Evolutionary conservation across 2,113 vertebrate genomes (phyloP), one percentile per base, ranked within the genome.

Genomic region (Herpailurus yagouaroundi): DNA sequence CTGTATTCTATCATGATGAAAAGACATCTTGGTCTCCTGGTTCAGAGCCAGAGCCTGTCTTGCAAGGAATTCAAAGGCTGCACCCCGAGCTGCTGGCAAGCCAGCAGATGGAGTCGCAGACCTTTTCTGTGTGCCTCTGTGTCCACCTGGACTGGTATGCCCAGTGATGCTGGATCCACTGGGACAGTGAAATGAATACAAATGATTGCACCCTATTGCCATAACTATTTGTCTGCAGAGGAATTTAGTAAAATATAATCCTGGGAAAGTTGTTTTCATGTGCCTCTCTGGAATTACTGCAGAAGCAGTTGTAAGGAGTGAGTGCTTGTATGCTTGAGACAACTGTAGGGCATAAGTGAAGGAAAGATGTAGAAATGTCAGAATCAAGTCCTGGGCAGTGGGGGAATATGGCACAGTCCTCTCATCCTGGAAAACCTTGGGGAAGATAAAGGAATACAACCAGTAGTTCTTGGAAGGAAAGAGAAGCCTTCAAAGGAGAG

Each of bases 21-120:
- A 95, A 89, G 93, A 80, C 50, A 21, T 90, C 13, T 71, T 73
- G 18, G 25, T 96, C 63, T 97, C n/a, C 45, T 60, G 66, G 63
- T 89, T 97, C 79, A 96, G 85, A 97, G 73, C 85, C 88, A 94
- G 91, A 91, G 60, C 13, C 38, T 94, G 94, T 77, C 21, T 96
- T 81, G 50, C 66, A 76, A 86, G 52, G 60, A 96, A 88, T 92
- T 73, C 64, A 95, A 93, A 92, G 91, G 50, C 64, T 97, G 52
- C 36, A 89, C 29, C 36, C 11, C 11, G 79, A 94, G 88, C 81
- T 95, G 33, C 92, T 96, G 77, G 96, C 84, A 96, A 91, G 60
- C 97, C 98, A 98, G 97, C 96, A 98, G 97, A 91, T 97, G 98
- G 98, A 97, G 98, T 41, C 82, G 77, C 88, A 97, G 90, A 89